phyloP scores from a whole-genome alignment of 2,113 vertebrate genomes.

The Fukomys damarensis region DNA sequence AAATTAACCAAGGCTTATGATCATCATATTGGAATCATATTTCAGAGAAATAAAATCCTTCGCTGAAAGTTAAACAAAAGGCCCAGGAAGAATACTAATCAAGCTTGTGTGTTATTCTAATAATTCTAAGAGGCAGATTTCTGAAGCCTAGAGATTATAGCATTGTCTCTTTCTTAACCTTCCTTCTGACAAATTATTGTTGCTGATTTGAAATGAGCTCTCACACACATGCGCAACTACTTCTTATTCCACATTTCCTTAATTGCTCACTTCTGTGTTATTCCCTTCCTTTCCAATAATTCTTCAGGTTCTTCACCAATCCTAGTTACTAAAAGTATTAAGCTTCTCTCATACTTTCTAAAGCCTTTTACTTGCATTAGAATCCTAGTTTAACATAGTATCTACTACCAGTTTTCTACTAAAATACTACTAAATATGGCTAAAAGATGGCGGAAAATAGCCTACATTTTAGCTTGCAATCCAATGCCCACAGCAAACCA shows the following conservation, averaged over 20 bases:
- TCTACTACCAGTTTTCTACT: background rate
- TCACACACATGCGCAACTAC: too few relatives aligned
- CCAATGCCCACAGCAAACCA: background rate
- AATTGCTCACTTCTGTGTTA: background rate
- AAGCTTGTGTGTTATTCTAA: constrained; percentile 61
- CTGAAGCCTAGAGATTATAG: constrained; percentile 57
- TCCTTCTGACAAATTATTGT: constrained; percentile 48
- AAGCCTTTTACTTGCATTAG: background rate
- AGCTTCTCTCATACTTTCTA: background rate
- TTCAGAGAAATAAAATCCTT: constrained; percentile 79
- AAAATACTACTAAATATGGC: background rate
- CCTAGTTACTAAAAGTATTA: background rate
- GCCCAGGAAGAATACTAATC: constrained; percentile 72
- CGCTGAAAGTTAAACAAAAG: constrained; percentile 74
- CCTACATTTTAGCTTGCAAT: background rate
- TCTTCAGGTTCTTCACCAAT: background rate
- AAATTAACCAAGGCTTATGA: constrained; percentile 80
- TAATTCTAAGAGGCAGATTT: constrained; percentile 61
- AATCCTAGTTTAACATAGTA: background rate
- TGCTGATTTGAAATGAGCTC: constrained; percentile 1
- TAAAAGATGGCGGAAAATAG: background rate
- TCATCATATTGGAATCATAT: constrained; percentile 78
- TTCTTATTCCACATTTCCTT: background rate
- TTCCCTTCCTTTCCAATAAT: background rate
- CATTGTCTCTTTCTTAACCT: constrained; percentile 52